Percentiles rank a stretch among this genome's conserved stretches.
These are phyloP conservation scores for Platycnemis pennipes DNA, from an alignment of 2,888 invertebrate genomes.

Conservation along the genomic window DNA sequence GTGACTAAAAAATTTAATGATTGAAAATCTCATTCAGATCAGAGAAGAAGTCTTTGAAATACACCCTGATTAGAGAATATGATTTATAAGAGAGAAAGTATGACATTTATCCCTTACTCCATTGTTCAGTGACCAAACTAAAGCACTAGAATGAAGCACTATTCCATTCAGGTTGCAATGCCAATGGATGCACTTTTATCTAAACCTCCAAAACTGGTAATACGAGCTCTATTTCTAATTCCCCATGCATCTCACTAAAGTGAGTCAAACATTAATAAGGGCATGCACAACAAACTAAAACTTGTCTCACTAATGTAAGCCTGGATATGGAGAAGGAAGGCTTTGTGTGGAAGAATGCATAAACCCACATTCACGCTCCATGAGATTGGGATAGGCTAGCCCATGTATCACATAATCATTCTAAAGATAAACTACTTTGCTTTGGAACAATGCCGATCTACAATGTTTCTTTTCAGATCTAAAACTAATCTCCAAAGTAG, in stretches of 20 bases:
- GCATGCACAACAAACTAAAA: slow-evolving; percentile 53
- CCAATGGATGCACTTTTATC: slow-evolving; percentile 17
- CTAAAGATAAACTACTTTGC: neutral
- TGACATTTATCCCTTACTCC: slow-evolving; percentile 43
- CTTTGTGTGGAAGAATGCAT: slow-evolving; percentile 41
- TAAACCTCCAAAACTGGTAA: slow-evolving; percentile 1
- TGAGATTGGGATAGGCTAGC: slow-evolving; percentile 67
- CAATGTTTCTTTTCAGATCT: neutral
- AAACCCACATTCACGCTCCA: slow-evolving; percentile 55
- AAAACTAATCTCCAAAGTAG: slow-evolving; percentile 27
- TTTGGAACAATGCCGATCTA: slow-evolving; percentile 24
- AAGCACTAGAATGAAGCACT: slow-evolving; percentile 58
- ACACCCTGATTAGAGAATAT: neutral
- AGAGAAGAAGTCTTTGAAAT: neutral
- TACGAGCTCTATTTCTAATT: slow-evolving; percentile 29
- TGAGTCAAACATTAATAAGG: slow-evolving; percentile 30
- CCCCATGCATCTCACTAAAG: slow-evolving; percentile 55
- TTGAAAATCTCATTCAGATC: neutral
- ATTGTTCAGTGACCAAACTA: slow-evolving; percentile 28
- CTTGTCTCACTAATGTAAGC: slow-evolving; percentile 24
- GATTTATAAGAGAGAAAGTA: neutral
- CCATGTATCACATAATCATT: slow-evolving; percentile 25
- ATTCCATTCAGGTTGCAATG: slow-evolving; percentile 50
- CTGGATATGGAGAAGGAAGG: slow-evolving; percentile 55
- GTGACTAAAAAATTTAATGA: neutral